Percentiles rank a stretch among this genome's conserved stretches.
Evolutionary conservation across 2,888 invertebrate genomes (phyloP).

Genomic region (Leucophenga montana): DNA sequence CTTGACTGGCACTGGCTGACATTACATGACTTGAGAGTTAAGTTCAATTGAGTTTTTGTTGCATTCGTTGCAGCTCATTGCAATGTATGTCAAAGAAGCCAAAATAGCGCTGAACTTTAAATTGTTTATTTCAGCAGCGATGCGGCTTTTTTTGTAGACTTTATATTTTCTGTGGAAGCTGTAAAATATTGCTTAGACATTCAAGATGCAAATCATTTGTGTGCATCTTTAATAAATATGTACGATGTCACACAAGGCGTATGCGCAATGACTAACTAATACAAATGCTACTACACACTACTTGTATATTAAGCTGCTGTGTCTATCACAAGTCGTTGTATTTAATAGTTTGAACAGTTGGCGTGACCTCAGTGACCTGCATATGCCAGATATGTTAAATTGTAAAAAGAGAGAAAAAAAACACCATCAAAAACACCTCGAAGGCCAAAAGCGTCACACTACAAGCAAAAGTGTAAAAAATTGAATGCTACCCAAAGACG

Average conservation of each 20-base stretch:
- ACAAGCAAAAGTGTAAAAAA: not conserved
- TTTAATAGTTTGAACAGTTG: slow-evolving; percentile 10
- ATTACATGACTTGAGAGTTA: slow-evolving; percentile 18
- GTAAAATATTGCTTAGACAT: slow-evolving; percentile 18
- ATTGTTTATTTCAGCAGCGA: not conserved
- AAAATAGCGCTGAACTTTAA: slow-evolving; percentile 19
- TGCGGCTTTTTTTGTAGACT: too few relatives aligned
- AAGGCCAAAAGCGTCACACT: slow-evolving; percentile 10
- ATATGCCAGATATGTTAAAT: not conserved
- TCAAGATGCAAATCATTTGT: slow-evolving; percentile 23
- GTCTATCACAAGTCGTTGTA: slow-evolving; percentile 1
- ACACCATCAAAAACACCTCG: slow-evolving; percentile 10
- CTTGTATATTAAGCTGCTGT: too few relatives aligned
- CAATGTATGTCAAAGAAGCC: slow-evolving; percentile 14
- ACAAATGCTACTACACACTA: not conserved
- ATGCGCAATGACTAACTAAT: slow-evolving; percentile 10
- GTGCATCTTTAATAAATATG: slow-evolving; percentile 18
- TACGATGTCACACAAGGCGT: slow-evolving; percentile 16
- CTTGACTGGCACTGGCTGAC: slow-evolving; percentile 19
- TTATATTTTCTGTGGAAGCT: not conserved
- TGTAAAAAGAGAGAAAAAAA: not conserved
- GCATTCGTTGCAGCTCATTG: not conserved
- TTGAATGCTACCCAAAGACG: not conserved
- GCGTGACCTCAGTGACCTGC: slow-evolving; percentile 22
- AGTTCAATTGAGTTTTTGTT: slow-evolving; percentile 7